phyloP scores from a whole-genome alignment of 2,888 invertebrate genomes.

The Drosophila neoperkinsi region DNA sequence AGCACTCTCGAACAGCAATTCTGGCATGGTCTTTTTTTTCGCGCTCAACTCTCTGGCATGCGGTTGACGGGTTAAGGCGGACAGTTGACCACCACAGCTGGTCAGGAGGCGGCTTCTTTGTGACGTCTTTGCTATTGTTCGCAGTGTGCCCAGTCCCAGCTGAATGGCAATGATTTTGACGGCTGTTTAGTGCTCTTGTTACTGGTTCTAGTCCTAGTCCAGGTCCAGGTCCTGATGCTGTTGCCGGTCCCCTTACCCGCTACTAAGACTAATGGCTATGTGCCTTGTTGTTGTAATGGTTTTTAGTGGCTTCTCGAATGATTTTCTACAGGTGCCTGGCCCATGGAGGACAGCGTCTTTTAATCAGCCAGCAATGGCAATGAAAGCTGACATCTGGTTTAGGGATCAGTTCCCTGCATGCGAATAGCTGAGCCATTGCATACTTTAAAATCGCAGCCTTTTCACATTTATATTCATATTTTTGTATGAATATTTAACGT shows the following conservation, averaged over 20 bases:
- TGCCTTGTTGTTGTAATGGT: conserved; percentile 33
- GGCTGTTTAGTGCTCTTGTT: conserved; percentile 74
- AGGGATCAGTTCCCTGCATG: conserved; percentile 10
- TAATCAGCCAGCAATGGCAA: conserved; percentile 69
- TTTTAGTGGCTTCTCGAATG: conserved; percentile 38
- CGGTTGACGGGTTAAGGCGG: conserved; percentile 79
- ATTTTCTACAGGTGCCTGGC: conserved; percentile 35
- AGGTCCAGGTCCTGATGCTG: conserved; percentile 11
- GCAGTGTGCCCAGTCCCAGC: conserved; percentile 54
- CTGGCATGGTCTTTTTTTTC: conserved; percentile 33
- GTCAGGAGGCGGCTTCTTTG: conserved; percentile 36
- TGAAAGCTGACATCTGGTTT: conserved; percentile 59
- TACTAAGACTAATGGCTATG: conserved; percentile 63
- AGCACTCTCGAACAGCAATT: conserved; percentile 31
- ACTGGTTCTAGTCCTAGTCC: neutral
- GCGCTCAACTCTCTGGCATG: conserved; percentile 59
- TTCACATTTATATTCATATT: rapidly evolving
- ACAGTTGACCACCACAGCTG: conserved; percentile 71
- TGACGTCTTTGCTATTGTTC: conserved; percentile 64
- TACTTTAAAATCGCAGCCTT: neutral
- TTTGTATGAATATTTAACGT: neutral
- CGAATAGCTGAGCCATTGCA: neutral
- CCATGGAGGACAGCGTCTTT: conserved; percentile 58
- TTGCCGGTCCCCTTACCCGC: conserved; percentile 3
- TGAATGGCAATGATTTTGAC: conserved; percentile 83